These are phyloP conservation scores for Ctenoplectra terminalis DNA, from an alignment of 1,140 invertebrate species.

Conservation along the genomic window DNA sequence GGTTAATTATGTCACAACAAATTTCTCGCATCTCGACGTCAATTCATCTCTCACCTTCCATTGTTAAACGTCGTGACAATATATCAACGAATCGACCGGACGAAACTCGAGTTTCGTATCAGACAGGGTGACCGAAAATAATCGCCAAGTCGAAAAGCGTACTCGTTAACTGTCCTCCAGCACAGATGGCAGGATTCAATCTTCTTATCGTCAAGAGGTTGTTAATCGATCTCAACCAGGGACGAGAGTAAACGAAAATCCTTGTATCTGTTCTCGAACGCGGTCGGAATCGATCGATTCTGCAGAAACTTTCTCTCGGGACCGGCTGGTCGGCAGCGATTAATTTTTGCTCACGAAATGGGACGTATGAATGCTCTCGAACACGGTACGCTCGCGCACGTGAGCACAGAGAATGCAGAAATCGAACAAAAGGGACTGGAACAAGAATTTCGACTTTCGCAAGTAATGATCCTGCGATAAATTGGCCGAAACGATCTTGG, in stretches of 20 bases:
- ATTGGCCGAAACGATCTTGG: slow-evolving; percentile 12
- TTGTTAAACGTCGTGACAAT: too few relatives aligned
- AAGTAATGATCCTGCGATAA: slow-evolving; percentile 29
- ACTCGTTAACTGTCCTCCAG: not conserved
- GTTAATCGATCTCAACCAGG: not conserved
- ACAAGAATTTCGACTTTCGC: slow-evolving; percentile 30
- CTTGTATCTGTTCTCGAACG: not conserved
- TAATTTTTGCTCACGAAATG: slow-evolving; percentile 34
- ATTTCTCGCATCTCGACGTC: not conserved
- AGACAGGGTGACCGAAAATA: too few relatives aligned
- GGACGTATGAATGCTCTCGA: not conserved
- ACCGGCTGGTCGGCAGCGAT: not conserved
- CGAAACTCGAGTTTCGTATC: not conserved
- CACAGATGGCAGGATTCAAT: not conserved
- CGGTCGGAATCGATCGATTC: slow-evolving; percentile 14
- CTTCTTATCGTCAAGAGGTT: not conserved
- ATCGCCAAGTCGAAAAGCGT: not conserved
- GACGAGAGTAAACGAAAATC: slow-evolving; percentile 32
- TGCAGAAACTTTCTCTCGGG: slow-evolving; percentile 21
- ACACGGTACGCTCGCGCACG: too few relatives aligned
- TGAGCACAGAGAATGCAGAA: slow-evolving; percentile 11
- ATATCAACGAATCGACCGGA: too few relatives aligned
- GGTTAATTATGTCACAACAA: not conserved
- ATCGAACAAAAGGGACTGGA: slow-evolving; percentile 24
- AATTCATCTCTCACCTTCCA: not conserved